Percentiles rank a stretch among this genome's conserved stretches.
Evolutionary conservation across 2,113 vertebrate genomes (phyloP).

Genomic region (Mobula hypostoma): DNA sequence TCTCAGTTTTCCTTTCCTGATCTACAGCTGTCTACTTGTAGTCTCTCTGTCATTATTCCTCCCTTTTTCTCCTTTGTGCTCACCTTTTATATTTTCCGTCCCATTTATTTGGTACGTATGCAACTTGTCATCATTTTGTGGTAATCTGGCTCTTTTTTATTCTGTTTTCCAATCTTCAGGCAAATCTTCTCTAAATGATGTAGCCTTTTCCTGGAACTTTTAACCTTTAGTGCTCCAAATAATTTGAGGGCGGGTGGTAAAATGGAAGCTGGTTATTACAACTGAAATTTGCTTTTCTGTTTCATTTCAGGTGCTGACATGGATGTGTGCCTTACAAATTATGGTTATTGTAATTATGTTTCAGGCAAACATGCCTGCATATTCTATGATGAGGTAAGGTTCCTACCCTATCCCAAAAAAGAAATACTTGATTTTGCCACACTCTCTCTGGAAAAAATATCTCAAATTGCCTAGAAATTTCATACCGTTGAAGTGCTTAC

Average conservation of each 20-base stretch:
- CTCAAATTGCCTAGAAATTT: background rate
- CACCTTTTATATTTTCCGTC: background rate
- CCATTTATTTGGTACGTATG: background rate
- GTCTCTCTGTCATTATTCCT: too few species aligned
- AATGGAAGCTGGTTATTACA: background rate
- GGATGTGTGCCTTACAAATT: conserved; percentile 99
- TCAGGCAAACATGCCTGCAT: conserved; percentile 97
- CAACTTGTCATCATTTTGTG: background rate
- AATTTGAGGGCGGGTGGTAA: background rate
- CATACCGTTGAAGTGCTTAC: background rate
- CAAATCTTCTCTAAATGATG: background rate
- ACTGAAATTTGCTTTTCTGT: conserved; percentile 29
- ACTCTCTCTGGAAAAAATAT: background rate
- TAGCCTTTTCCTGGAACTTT: background rate
- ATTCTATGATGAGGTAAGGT: conserved; percentile 91
- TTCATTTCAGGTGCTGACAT: conserved; percentile 83
- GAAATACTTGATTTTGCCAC: background rate
- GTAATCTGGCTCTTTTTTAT: background rate
- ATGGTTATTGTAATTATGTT: conserved; percentile 93
- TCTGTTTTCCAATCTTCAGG: background rate
- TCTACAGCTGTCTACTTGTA: too few species aligned
- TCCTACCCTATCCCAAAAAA: background rate
- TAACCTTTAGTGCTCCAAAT: background rate
- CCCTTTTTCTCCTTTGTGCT: background rate
- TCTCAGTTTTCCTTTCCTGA: too few species aligned